These are phyloP conservation scores for Falco naumanni DNA, from an alignment of 2,797 vertebrate species.

Conservation along the genomic window DNA sequence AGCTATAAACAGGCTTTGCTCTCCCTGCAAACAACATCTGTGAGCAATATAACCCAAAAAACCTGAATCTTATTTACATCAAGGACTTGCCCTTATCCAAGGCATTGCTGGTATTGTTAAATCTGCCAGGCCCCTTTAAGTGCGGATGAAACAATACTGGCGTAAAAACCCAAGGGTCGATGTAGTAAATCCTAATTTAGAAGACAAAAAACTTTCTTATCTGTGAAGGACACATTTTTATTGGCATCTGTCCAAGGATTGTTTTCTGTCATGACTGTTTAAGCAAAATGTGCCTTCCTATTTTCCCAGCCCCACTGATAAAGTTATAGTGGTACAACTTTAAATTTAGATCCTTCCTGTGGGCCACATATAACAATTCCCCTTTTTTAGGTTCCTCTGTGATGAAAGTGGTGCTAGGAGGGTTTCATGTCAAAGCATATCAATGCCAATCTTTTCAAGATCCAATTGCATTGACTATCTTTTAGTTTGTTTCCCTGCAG, in stretches of 20 bases:
- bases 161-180: rapidly evolving
- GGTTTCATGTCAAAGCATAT: background rate
- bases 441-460: background rate
- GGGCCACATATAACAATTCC: background rate
- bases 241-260: background rate
- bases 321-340: background rate
- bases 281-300: background rate
- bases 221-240: background rate
- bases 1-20: background rate
- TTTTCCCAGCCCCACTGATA: background rate
- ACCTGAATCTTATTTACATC: background rate
- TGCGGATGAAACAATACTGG: background rate
- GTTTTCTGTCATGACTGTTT: background rate
- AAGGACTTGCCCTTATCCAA: background rate
- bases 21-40: background rate
- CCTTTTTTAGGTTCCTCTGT: background rate
- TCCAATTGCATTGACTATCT: background rate
- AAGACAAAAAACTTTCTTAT: background rate
- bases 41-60: background rate
- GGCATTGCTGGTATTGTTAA: background rate
- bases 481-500: background rate
- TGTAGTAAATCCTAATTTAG: background rate
- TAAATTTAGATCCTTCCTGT: background rate
- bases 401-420: background rate
- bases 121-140: rapidly evolving